Base-by-base conservation (phyloP, 2,797 vertebrate genomes). In the Neoniphon sammara region DNA sequence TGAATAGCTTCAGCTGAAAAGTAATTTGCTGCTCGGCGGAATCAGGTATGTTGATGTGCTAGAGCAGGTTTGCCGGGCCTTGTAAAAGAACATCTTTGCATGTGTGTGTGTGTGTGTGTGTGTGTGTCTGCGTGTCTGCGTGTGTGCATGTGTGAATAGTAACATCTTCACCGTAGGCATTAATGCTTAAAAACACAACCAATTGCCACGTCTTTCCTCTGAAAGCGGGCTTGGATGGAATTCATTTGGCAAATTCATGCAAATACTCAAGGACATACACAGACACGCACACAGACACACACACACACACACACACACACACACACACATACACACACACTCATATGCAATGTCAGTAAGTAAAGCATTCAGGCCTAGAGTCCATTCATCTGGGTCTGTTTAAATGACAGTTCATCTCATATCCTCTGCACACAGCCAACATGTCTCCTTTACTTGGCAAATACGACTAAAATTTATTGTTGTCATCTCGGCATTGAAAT, bases 401-500 rank as follows among this genome's bases (percentile, higher is more conserved):
- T 39, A 59, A 59, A 59, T 21, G n/a, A 21, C 34, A 42, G 7
- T 20, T 42, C n/a, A 42, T 21, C 9, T 39, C 9, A 4, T 31
- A 30, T 64, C 27, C 30, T 10, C n/a, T 36, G 17, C 31, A 23
- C 3, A 12, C 27, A 15, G 47, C 75, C 66, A 67, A 70, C 60
- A 50, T 47, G 49, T 68, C 63, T 58, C 39, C 44, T 30, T 25
- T 56, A 50, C 12, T 63, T 62, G 23, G 55, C 30, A 75, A 73
- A 75, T 60, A 27, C 52, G 63, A 73, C 31, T 11, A 21, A 65
- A 77, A 82, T 79, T 15, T 60, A 76, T 71, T 75, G 49, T 73
- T 68, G 57, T 66, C 50, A 27, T 66, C 61, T 18, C 12, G 42
- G 27, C 53, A 63, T 78, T 80, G 70, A 69, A 59, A 70, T 72